These are phyloP conservation scores for Crotalus tigris DNA, from an alignment of 2,113 vertebrate genomes.

Conservation along the genomic window DNA sequence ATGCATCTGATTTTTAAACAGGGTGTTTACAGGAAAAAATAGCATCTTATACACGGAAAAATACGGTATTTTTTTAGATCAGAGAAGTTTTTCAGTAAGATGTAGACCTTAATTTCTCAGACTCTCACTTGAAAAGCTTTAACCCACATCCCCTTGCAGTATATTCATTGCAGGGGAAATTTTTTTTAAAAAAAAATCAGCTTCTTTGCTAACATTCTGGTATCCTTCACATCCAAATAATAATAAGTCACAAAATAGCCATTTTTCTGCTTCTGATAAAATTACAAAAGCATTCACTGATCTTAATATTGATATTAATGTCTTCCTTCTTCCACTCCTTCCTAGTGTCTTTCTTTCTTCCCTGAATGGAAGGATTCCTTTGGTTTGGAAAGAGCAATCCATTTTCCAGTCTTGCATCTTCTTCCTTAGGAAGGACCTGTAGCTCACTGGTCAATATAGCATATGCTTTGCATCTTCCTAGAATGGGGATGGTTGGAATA, in stretches of 20 bases:
- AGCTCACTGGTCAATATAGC: not conserved
- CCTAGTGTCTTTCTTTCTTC: not conserved
- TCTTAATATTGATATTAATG: not conserved
- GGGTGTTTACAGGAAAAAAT: too few species aligned
- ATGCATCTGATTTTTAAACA: too few species aligned
- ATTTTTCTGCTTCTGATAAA: not conserved
- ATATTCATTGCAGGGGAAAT: not conserved
- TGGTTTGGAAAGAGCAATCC: not conserved
- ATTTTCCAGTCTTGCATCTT: not conserved
- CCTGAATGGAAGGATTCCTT: not conserved
- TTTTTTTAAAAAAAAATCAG: not conserved
- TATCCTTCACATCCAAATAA: not conserved
- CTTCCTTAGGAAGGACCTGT: not conserved
- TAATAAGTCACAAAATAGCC: not conserved
- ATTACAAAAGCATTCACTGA: not conserved
- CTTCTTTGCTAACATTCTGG: not conserved
- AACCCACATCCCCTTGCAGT: not conserved
- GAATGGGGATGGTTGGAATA: not conserved
- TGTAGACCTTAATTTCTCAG: not conserved
- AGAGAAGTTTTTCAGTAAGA: too few species aligned
- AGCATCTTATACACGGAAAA: too few species aligned
- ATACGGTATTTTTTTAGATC: too few species aligned
- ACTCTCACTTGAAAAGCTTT: not conserved
- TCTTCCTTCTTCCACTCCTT: not conserved
- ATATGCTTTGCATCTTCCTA: not conserved